A percentile compares a stretch with the other conserved stretches of the same genome.
These are phyloP conservation scores for Nylanderia fulva DNA, from an alignment of 1,140 invertebrate species.

Conservation along the genomic window DNA sequence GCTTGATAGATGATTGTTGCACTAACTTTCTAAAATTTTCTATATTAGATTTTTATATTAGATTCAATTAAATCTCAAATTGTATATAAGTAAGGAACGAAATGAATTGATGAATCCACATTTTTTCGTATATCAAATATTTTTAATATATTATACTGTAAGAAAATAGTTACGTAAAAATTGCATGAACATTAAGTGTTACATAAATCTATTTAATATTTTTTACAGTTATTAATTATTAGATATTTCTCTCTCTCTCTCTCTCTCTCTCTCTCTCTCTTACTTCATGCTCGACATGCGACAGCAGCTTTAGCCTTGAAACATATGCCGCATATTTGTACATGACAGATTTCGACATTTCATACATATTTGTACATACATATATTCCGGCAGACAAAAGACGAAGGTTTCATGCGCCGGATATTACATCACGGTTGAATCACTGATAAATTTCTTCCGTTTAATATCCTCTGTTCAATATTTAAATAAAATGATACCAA, in stretches of 20 bases:
- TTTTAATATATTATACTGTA: not conserved
- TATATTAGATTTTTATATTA: not conserved
- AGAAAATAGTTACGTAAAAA: too few species aligned
- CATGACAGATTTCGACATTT: constrained; percentile 29
- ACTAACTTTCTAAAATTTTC: constrained; percentile 47
- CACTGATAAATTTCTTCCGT: constrained; percentile 60
- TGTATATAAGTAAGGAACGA: too few species aligned
- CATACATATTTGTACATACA: constrained; percentile 19
- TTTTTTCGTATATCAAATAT: not conserved
- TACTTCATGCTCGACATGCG: not conserved
- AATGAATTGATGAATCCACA: not conserved
- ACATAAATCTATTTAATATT: too few species aligned
- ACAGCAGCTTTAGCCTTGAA: constrained; percentile 14
- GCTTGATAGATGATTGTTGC: constrained; percentile 30
- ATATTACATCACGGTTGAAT: constrained; percentile 62
- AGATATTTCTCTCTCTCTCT: too few species aligned
- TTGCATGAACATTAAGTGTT: too few species aligned
- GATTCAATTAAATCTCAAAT: constrained; percentile 25
- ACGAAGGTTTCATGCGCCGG: constrained; percentile 40
- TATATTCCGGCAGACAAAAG: constrained; percentile 31
- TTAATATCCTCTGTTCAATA: constrained; percentile 38
- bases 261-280: too few species aligned
- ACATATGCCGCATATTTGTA: not conserved
- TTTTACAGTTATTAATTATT: too few species aligned
- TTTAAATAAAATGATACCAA: constrained; percentile 18